Percentiles rank a stretch among this genome's conserved stretches.
These are phyloP conservation scores for Perca schrenkii DNA, from an alignment of 2,113 vertebrate species.

Conservation along the genomic window DNA sequence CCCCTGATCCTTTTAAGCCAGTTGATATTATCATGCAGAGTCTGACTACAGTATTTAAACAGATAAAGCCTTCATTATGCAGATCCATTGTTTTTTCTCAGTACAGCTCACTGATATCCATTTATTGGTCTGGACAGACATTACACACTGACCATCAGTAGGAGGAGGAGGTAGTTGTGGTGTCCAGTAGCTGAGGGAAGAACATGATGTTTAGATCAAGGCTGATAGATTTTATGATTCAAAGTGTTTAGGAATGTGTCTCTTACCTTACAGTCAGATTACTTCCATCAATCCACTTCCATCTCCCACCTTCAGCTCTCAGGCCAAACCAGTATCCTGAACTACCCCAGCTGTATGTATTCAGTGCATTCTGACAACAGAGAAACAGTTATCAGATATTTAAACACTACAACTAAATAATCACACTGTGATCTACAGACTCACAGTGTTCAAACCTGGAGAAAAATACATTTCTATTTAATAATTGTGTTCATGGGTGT, in stretches of 20 bases:
- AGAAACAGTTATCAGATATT: constrained; percentile 4
- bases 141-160: not conserved
- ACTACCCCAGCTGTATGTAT: fast-evolving
- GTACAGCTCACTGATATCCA: constrained; percentile 16
- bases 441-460: no score
- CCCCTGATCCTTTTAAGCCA: no score
- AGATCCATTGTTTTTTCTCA: fast-evolving
- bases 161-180: not conserved
- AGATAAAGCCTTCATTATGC: constrained; percentile 18
- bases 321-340: constrained; percentile 55
- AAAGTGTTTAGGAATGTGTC: not conserved
- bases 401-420: not conserved
- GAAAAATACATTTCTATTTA: no score
- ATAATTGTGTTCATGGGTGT: no score
- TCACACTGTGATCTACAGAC: no score
- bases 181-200: constrained; percentile 27
- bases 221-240: not conserved
- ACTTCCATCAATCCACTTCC: constrained; percentile 53
- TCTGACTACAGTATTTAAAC: not conserved
- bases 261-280: constrained; percentile 15
- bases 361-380: not conserved
- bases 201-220: not conserved
- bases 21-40: no score
- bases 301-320: constrained; percentile 20
- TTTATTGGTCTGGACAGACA: fast-evolving